Percentiles rank a stretch among this genome's conserved stretches.
Conservation (phyloP, 2,113 vertebrate species). For the Calonectris borealis region DNA sequence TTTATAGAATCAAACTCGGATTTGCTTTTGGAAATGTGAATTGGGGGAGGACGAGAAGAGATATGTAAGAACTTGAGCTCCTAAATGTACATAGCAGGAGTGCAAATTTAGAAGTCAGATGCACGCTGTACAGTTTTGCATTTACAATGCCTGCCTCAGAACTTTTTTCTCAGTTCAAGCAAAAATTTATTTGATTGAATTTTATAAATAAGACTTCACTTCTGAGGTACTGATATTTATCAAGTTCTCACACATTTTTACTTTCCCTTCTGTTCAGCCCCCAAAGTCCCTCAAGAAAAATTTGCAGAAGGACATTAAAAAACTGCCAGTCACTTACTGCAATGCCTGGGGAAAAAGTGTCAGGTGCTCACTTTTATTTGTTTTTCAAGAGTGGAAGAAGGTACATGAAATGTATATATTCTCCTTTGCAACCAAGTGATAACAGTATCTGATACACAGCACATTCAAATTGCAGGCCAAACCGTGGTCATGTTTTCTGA, state of each 20-base stretch:
- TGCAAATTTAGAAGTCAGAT: neutral
- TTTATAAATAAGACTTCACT: slow-evolving; percentile 25
- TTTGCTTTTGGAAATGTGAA: neutral
- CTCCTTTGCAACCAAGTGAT: slow-evolving; percentile 62
- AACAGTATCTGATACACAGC: slow-evolving; percentile 45
- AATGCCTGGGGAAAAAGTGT: slow-evolving; percentile 54
- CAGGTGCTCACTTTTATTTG: slow-evolving; percentile 66
- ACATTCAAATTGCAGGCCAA: slow-evolving; percentile 59
- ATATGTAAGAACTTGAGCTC: neutral
- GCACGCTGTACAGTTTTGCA: neutral
- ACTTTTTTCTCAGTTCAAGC: slow-evolving; percentile 12
- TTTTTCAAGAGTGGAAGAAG: slow-evolving; percentile 61
- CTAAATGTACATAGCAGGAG: neutral
- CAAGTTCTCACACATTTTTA: slow-evolving; percentile 21
- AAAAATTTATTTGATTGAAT: slow-evolving; percentile 6
- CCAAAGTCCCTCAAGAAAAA: slow-evolving; percentile 39
- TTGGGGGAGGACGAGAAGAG: neutral
- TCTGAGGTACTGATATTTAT: slow-evolving; percentile 33
- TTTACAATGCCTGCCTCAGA: slow-evolving; percentile 1
- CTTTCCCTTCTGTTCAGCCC: slow-evolving; percentile 21
- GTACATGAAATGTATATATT: slow-evolving; percentile 64
- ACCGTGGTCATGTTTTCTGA: slow-evolving; percentile 25
- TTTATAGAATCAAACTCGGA: neutral
- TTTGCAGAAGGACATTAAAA: slow-evolving; percentile 56
- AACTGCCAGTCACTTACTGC: slow-evolving; percentile 66